Conservation (phyloP, 2,888 invertebrate genomes). For the Cremastinae sp. region DNA sequence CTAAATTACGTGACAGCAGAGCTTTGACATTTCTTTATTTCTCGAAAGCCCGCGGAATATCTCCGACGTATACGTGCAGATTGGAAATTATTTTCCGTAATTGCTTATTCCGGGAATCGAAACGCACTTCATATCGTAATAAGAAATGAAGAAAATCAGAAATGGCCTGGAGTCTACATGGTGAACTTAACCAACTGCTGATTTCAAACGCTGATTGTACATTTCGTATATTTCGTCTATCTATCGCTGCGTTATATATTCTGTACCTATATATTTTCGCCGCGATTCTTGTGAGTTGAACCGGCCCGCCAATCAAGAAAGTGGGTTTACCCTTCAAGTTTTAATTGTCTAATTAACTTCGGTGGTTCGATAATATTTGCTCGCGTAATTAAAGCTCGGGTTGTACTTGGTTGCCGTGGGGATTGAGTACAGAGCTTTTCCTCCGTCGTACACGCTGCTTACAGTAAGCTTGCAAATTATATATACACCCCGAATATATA, state of each 20-base stretch:
- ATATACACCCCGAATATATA: conserved; percentile 6
- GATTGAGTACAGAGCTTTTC: conserved; percentile 35
- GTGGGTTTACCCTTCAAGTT: conserved; percentile 73
- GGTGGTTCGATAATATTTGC: conserved; percentile 75
- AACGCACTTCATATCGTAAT: too few relatives aligned
- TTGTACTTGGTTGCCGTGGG: conserved; percentile 5
- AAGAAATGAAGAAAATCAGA: neutral
- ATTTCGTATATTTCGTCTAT: neutral
- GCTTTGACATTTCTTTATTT: too few relatives aligned
- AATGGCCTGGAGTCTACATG: neutral
- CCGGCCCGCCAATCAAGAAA: conserved; percentile 57
- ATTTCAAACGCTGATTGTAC: too few relatives aligned
- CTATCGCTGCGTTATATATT: conserved; percentile 1
- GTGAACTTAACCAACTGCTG: neutral
- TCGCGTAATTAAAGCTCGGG: conserved; percentile 71
- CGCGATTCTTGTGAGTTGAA: conserved; percentile 24
- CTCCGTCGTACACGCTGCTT: conserved; percentile 24
- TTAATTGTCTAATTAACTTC: conserved; percentile 76
- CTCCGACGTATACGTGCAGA: too few relatives aligned
- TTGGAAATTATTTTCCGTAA: neutral
- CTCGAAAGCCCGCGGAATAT: too few relatives aligned
- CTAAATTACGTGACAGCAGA: conserved; percentile 2
- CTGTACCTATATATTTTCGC: conserved; percentile 23
- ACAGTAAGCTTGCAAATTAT: neutral
- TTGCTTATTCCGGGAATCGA: too few relatives aligned